phyloP scores from a whole-genome alignment of 1,140 invertebrate species.

The Drosophila funebris region DNA sequence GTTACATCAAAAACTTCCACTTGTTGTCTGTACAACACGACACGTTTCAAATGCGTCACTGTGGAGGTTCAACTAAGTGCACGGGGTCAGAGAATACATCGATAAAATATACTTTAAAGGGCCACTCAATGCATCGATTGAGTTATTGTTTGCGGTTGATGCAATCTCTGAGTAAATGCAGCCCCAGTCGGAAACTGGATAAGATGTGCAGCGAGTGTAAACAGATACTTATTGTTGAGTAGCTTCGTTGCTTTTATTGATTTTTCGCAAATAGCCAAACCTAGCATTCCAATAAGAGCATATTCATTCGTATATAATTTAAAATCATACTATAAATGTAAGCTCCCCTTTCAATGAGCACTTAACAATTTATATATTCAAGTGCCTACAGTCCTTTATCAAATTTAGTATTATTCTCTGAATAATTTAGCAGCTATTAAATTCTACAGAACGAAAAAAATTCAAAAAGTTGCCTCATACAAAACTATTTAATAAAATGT shows the following conservation, averaged over 20 bases:
- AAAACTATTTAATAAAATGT: no score
- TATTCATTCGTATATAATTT: no score
- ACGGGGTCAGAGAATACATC: background rate
- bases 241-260: background rate
- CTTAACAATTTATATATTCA: no score
- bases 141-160: slow-evolving; percentile 20
- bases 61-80: background rate
- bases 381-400: no score
- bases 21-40: slow-evolving; percentile 35
- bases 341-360: no score
- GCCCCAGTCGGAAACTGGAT: background rate
- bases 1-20: slow-evolving; percentile 27
- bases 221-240: background rate
- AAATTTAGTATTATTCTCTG: no score
- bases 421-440: no score
- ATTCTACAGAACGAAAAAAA: no score
- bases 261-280: background rate
- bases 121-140: slow-evolving; percentile 26
- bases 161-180: slow-evolving; percentile 15
- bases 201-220: background rate
- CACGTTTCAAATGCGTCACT: slow-evolving; percentile 28
- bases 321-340: no score
- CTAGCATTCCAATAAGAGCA: background rate
- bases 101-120: slow-evolving; percentile 26
- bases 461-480: no score